Base-by-base conservation (phyloP, 2,888 invertebrate species). In the Horisme vitalbata region DNA sequence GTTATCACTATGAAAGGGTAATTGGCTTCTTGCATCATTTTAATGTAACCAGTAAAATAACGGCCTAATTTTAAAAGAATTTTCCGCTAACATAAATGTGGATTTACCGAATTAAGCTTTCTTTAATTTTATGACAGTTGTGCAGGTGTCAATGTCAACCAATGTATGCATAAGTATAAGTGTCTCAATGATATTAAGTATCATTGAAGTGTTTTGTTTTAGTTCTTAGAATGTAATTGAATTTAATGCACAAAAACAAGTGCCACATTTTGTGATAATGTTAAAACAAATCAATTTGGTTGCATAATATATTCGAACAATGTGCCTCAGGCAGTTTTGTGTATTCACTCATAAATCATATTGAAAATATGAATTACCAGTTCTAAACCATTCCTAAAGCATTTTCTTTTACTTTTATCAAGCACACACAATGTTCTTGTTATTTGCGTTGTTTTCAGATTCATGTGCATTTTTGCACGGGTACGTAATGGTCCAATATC, bases 1-100 rank as follows among this genome's bases (percentile, higher is more conserved):
- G 78, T 73, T 70, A 71, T 65, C 65, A 67, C 62, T 69, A 65
- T 65, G 66, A 69, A 68, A 63, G 70, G 65, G 52, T 56, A 62
- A 63, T 65, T 68, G 79, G 81, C 80, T 82, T 83, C 77, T 79
- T 77, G 65, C 76, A 62, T 53, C 41, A 55, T 46, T 41, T 45
- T 55, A 53, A 50, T 49, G 52, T 52, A 44, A 45, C 35, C 51
- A 47, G 41, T 27, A 14, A 33, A 11, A n/a, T 37, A 35, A 48
- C 6, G 76, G 75, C 75, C 75, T 79, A 75, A 70, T 64, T n/a
- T n/a, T n/a, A n/a, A n/a, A n/a, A n/a, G n/a, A n/a, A n/a, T n/a
- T n/a, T n/a, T n/a, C n/a, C n/a, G n/a, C n/a, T n/a, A n/a, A n/a
- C n/a, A n/a, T n/a, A n/a, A n/a, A n/a, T n/a, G n/a, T n/a, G n/a